Evolutionary conservation across 2,113 vertebrate species (phyloP).

Genomic region (Hipposideros armiger): DNA sequence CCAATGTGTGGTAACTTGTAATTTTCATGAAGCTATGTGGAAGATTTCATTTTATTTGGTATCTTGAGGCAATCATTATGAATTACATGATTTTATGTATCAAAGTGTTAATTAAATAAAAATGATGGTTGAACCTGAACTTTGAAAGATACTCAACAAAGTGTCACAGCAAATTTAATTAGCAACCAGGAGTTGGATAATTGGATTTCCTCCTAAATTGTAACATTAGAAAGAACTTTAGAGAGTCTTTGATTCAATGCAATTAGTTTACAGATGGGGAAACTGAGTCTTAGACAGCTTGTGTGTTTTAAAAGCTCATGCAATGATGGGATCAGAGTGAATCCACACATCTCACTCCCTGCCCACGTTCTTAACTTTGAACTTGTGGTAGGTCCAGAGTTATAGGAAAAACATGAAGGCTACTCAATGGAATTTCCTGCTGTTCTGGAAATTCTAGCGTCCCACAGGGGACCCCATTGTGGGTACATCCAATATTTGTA

Average conservation of each 20-base stretch:
- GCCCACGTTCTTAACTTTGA: neutral
- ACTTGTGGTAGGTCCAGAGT: neutral
- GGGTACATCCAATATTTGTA: neutral
- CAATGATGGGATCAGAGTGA: neutral
- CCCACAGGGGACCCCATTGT: neutral
- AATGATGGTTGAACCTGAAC: neutral
- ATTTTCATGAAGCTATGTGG: neutral
- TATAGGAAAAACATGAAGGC: slow-evolving; percentile 20
- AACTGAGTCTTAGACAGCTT: neutral
- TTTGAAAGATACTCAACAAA: neutral
- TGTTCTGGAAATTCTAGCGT: neutral
- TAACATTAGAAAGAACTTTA: neutral
- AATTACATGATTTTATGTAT: neutral
- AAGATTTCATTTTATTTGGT: neutral
- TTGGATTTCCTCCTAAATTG: neutral
- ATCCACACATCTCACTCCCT: neutral
- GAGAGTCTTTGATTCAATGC: neutral
- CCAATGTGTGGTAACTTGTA: neutral
- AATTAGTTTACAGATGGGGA: neutral
- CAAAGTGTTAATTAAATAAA: slow-evolving; percentile 16
- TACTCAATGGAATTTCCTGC: neutral
- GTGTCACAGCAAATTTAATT: slow-evolving; percentile 8
- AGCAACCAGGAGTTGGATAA: neutral
- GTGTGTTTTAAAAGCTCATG: neutral
- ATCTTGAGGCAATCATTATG: neutral